Evolutionary conservation across 2,888 invertebrate genomes (phyloP), one percentile per base, ranked within the genome.

Genomic region (Pseudanteris insignis): DNA sequence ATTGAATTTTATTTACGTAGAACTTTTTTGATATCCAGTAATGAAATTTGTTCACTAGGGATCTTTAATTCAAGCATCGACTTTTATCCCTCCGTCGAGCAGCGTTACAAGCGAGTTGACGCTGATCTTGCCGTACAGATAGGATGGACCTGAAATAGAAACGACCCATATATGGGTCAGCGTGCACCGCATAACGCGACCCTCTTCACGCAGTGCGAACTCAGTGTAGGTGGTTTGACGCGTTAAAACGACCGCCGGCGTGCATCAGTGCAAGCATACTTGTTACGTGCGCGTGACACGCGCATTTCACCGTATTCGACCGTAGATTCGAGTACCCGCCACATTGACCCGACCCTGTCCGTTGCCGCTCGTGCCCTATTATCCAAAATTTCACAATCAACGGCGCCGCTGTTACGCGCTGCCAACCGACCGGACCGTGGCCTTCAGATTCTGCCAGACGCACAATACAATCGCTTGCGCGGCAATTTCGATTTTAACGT

Each of bases 151-250:
- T 78, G 78, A 79, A 79, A 79, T 79, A 79, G 79, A 77, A 79
- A 79, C 79, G 79, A 79, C 79, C 79, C 78, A 78, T 78, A 79
- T 79, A 78, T 79, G 74, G 79, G 79, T 79, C 79, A 79, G 76
- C 78, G 73, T 79, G 78, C 78, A 79, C 77, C 76, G 77, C 75
- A 78, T 78, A 79, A 77, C 76, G 77, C 75, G 75, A 76, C 76
- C 77, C 77, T 76, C 77, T 75, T 74, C 72, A 67, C 66, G 70
- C 75, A 74, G 68, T 53, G 67, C 66, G 71, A 68, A 65, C 66
- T 63, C 59, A 64, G 65, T 57, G 62, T 62, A 41, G 57, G 60
- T 63, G 64, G 71, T 71, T 72, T 72, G 70, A 69, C 70, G 71
- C 71, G 70, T 73, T 70, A 74, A 77, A 76, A 74, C 74, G 75